Evolutionary conservation across 2,888 invertebrate species (phyloP).

Genomic region (Idaea straminata): DNA sequence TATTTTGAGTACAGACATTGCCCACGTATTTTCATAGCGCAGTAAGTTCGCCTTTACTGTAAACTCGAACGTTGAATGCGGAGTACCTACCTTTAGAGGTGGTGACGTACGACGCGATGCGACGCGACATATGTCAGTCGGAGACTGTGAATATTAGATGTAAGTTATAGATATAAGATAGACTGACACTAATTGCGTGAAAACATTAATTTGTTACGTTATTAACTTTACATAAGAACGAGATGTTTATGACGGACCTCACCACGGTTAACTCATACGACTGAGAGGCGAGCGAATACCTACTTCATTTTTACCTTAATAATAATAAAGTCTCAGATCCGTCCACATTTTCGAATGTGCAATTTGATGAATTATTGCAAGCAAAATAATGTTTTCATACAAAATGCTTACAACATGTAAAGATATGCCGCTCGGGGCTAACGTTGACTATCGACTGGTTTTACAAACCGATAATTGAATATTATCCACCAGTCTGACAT

Average conservation of each 20-base stretch:
- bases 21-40: slow-evolving; percentile 79
- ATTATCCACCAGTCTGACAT: slow-evolving; percentile 50
- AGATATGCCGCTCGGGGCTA: slow-evolving; percentile 29
- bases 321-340: slow-evolving; percentile 47
- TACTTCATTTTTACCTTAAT: background rate
- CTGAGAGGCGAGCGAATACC: background rate
- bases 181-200: slow-evolving; percentile 64
- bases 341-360: slow-evolving; percentile 74
- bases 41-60: slow-evolving; percentile 72
- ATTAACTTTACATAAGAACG: slow-evolving; percentile 17
- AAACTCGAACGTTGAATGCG: slow-evolving; percentile 49
- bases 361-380: slow-evolving; percentile 36
- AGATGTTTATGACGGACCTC: background rate
- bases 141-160: slow-evolving; percentile 73
- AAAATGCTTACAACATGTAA: slow-evolving; percentile 36
- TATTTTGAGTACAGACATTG: slow-evolving; percentile 76
- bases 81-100: slow-evolving; percentile 10
- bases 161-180: slow-evolving; percentile 43
- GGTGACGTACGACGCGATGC: no score
- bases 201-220: slow-evolving; percentile 44
- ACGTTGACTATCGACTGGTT: slow-evolving; percentile 45
- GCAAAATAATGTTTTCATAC: slow-evolving; percentile 59
- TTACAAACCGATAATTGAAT: slow-evolving; percentile 37
- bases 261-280: background rate
- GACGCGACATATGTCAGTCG: slow-evolving; percentile 50